Evolutionary conservation across 2,888 invertebrate species (phyloP), one percentile per base, ranked within the genome.

Genomic region (Rotaria macrura): DNA sequence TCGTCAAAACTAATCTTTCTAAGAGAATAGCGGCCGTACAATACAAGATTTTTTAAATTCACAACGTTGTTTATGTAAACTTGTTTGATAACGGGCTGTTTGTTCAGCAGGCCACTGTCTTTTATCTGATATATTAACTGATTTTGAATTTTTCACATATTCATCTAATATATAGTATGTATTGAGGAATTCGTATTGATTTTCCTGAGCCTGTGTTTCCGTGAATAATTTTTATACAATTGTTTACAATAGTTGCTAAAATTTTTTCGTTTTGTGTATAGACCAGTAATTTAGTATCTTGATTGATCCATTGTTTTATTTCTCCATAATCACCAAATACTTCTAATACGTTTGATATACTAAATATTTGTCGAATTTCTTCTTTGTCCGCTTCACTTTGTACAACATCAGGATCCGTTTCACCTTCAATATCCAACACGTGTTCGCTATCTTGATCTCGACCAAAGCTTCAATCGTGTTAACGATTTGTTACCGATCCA

Each of bases 111-210:
- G 9, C 47, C 47, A 47, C 9, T 47, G 9, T 12, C 47, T 9
- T 47, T 9, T 12, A 47, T 47, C 10, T 47, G 47, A 47, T 47
- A 97, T 95, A 90, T 95, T 96, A 89, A 96, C 96, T 84, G 93
- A 93, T 79, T 54, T 43, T 0, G 93, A 92, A 47, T 92, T 92
- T 84, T 93, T 91, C 85, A 92, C 93, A 87, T 93, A 93, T 88
- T 94, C 93, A 88, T 97, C 95, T n/a, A 97, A 91, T 87, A 97
- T 95, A 92, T 94, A 97, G 91, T 87, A 97, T 95, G 92, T 94
- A 96, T 90, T 97, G 97, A 0, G 97, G 96, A 23, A 91, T 90
- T 87, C 97, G 96, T 0, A 96, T 97, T n/a, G 96, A 96, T 92
- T 94, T 94, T 87, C 98, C 98, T 90, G 96, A 96, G 1, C 98